These are phyloP conservation scores for Epinotia bilunana DNA, from an alignment of 2,888 invertebrate genomes.

Conservation along the genomic window DNA sequence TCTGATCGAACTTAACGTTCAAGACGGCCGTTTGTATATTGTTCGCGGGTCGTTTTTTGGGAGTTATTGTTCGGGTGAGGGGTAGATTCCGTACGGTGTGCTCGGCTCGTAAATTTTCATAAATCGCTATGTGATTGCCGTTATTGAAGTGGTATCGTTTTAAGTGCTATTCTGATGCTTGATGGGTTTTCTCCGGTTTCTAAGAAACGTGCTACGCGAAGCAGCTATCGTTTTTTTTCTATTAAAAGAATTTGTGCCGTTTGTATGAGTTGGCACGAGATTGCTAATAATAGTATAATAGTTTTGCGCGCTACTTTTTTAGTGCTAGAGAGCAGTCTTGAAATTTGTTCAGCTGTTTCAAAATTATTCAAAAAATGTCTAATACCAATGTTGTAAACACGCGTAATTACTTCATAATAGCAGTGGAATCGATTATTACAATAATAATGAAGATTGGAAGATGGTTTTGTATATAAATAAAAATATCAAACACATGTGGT, in stretches of 20 bases:
- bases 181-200: conserved; percentile 27
- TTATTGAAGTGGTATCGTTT: conserved; percentile 52
- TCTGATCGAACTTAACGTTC: conserved; percentile 33
- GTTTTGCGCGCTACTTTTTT: neutral
- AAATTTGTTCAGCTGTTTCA: conserved; percentile 4
- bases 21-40: conserved; percentile 25
- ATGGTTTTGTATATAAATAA: neutral
- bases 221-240: conserved; percentile 13
- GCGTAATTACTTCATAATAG: too few species aligned
- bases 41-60: conserved; percentile 26
- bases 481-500: neutral
- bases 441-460: neutral
- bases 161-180: conserved; percentile 40
- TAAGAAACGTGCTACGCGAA: conserved; percentile 17
- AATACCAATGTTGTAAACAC: neutral
- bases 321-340: neutral
- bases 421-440: neutral
- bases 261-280: conserved; percentile 13
- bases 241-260: conserved; percentile 1
- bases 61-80: conserved; percentile 47
- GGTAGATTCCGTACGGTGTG: conserved; percentile 59
- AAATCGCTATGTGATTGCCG: conserved; percentile 67
- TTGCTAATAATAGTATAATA: neutral
- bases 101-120: conserved; percentile 67
- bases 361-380: neutral